Percentiles rank a stretch among this genome's conserved stretches.
Conservation (phyloP, 2,797 vertebrate species). For the Cyprinella venusta region DNA sequence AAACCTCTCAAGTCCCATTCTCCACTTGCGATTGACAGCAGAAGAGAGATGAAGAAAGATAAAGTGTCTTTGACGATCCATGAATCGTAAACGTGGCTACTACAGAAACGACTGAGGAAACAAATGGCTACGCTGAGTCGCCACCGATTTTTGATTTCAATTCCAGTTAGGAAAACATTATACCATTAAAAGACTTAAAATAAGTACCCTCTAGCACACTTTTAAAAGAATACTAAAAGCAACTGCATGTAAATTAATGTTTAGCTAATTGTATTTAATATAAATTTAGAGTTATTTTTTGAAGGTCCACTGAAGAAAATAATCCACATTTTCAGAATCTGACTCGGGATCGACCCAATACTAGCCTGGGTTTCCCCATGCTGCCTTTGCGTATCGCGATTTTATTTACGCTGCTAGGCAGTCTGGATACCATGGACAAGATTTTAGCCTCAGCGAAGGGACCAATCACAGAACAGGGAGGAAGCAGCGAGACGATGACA, state of each 20-base stretch:
- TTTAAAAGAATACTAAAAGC: background rate
- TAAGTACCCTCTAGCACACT: background rate
- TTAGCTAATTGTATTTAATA: background rate
- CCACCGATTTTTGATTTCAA: background rate
- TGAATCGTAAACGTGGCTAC: conserved; percentile 1
- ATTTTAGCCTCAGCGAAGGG: too few relatives aligned
- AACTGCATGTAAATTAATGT: background rate
- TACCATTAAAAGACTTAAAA: background rate
- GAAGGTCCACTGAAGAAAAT: too few relatives aligned
- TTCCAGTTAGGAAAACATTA: background rate
- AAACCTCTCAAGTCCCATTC: conserved; percentile 36
- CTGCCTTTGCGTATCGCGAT: too few relatives aligned
- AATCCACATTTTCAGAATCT: background rate
- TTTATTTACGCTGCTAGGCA: too few relatives aligned
- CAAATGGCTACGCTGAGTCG: background rate
- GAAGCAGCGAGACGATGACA: too few relatives aligned
- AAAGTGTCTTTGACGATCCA: conserved; percentile 7
- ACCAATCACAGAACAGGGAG: too few relatives aligned
- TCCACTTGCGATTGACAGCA: conserved; percentile 26
- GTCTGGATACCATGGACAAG: too few relatives aligned
- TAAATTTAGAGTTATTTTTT: background rate
- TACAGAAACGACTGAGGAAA: background rate
- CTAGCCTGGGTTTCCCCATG: too few relatives aligned
- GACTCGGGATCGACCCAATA: too few relatives aligned
- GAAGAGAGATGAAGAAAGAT: conserved; percentile 12